Conservation (phyloP, 1,140 invertebrate species). For the Plectus sambesii region DNA sequence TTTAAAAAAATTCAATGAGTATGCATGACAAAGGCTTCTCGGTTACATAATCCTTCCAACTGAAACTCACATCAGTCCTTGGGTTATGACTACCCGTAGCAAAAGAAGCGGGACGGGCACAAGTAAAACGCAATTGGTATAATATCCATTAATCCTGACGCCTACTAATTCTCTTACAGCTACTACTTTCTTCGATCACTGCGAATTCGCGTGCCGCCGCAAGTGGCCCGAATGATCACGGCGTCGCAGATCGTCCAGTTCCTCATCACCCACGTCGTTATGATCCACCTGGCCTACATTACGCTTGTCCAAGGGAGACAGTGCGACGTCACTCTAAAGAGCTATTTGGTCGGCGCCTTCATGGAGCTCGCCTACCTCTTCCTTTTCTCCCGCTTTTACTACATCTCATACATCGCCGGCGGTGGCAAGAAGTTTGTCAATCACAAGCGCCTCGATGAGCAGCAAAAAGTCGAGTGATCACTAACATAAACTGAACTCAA, state of each 20-base stretch:
- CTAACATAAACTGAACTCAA: too few relatives aligned
- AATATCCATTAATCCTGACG: not conserved
- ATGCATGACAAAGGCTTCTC: too few relatives aligned
- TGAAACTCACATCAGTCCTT: too few relatives aligned
- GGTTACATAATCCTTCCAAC: too few relatives aligned
- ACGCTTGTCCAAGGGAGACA: slow-evolving; percentile 7
- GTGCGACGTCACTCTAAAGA: slow-evolving; percentile 34
- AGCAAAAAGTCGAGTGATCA: too few relatives aligned
- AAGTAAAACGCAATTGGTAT: too few relatives aligned
- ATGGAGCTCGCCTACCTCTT: slow-evolving; percentile 41
- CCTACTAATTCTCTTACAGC: slow-evolving; percentile 24
- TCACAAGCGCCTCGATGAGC: too few relatives aligned
- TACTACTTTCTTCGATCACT: slow-evolving; percentile 53
- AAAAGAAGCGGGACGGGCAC: too few relatives aligned
- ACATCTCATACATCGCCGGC: slow-evolving; percentile 31
- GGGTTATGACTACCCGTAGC: too few relatives aligned
- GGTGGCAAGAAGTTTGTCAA: slow-evolving; percentile 41
- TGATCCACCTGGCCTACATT: slow-evolving; percentile 30
- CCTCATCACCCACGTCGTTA: slow-evolving; percentile 35
- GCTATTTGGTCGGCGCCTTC: slow-evolving; percentile 35
- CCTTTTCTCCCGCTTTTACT: slow-evolving; percentile 44
- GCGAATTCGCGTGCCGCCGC: slow-evolving; percentile 48
- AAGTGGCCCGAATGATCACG: slow-evolving; percentile 51
- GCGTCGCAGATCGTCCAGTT: slow-evolving; percentile 51
- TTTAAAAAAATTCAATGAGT: too few relatives aligned